These are phyloP conservation scores for Troides oblongomaculatus DNA, from an alignment of 2,888 invertebrate genomes.

Conservation along the genomic window DNA sequence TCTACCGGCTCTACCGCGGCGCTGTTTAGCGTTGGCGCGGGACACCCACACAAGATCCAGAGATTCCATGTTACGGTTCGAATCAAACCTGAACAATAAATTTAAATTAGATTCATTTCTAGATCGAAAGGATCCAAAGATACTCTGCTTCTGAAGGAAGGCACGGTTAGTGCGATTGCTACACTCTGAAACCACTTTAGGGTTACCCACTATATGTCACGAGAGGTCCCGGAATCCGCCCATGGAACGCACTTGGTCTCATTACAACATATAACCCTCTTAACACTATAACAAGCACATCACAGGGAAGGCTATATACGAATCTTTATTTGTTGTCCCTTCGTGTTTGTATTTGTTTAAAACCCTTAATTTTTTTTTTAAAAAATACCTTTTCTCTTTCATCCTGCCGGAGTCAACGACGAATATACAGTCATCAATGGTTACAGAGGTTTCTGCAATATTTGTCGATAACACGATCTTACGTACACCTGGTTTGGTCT, in stretches of 20 bases:
- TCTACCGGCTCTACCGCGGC: constrained; percentile 94
- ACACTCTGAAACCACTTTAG: too few relatives aligned
- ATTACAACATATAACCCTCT: too few relatives aligned
- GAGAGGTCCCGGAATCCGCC: too few relatives aligned
- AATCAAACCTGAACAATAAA: constrained; percentile 81
- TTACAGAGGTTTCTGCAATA: constrained; percentile 97
- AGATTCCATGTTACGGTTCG: constrained; percentile 92
- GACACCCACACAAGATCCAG: constrained; percentile 95
- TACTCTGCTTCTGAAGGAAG: too few relatives aligned
- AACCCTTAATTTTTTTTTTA: constrained; percentile 2
- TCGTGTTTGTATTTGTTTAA: neutral
- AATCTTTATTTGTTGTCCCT: too few relatives aligned
- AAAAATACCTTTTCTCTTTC: constrained; percentile 87
- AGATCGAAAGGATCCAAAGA: too few relatives aligned
- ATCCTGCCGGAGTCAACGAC: constrained; percentile 95
- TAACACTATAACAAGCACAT: too few relatives aligned
- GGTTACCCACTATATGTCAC: too few relatives aligned
- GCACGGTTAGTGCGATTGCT: too few relatives aligned
- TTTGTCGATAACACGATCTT: constrained; percentile 96
- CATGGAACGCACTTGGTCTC: too few relatives aligned
- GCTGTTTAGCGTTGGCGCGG: constrained; percentile 92
- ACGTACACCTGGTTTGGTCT: constrained; percentile 84
- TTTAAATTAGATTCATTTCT: neutral
- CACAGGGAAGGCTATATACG: too few relatives aligned
- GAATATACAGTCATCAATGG: constrained; percentile 97